Conservation (phyloP, 2,888 invertebrate genomes). For the Polyommatus icarus region DNA sequence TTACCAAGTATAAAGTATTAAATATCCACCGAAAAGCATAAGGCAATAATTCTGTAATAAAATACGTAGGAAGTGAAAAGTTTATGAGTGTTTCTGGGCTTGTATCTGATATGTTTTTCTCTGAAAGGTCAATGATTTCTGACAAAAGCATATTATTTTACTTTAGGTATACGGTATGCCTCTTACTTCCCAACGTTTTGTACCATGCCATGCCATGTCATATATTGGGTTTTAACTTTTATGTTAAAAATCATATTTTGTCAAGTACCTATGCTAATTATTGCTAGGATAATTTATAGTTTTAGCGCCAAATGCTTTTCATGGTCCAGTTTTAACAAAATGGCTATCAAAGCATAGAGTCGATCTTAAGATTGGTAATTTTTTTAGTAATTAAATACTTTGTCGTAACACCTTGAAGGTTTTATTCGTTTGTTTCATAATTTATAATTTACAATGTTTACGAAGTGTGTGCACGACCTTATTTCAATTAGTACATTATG, state of each 20-base stretch:
- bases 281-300: too few species aligned
- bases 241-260: too few species aligned
- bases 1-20: not conserved
- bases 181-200: not conserved
- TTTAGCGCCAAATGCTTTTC: too few species aligned
- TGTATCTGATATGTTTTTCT: not conserved
- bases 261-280: too few species aligned
- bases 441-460: not conserved
- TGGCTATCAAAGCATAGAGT: too few species aligned
- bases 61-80: not conserved
- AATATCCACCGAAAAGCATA: not conserved
- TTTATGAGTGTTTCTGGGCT: slow-evolving; percentile 11
- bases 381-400: not conserved
- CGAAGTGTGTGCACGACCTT: not conserved
- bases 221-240: too few species aligned
- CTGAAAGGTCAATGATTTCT: not conserved
- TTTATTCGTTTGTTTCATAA: not conserved
- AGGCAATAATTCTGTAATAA: slow-evolving; percentile 12
- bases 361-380: not conserved
- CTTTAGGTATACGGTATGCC: not conserved
- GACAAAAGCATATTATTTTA: not conserved
- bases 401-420: not conserved
- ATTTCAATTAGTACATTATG: slow-evolving; percentile 25
- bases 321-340: too few species aligned
- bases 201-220: not conserved